These are phyloP conservation scores for Neolamprologus toae DNA, from an alignment of 2,113 vertebrate genomes.

Conservation along the genomic window DNA sequence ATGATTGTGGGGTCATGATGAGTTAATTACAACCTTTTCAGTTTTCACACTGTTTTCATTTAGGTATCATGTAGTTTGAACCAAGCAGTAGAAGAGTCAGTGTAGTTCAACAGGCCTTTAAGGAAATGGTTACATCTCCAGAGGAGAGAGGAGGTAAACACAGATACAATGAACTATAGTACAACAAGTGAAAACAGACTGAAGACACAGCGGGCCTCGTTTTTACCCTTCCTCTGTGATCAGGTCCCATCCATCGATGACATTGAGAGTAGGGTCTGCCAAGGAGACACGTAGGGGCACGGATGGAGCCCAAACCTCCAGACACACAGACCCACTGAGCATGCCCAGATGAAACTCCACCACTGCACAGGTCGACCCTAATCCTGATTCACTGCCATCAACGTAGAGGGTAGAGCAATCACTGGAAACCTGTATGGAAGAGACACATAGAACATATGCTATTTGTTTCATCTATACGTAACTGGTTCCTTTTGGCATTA, in stretches of 20 bases:
- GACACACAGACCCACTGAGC: conserved; percentile 75
- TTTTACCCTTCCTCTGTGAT: conserved; percentile 51
- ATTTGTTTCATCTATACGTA: background rate
- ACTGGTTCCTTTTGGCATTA: background rate
- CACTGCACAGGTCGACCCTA: conserved; percentile 76
- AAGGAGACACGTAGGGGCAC: conserved; percentile 85
- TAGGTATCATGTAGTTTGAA: background rate
- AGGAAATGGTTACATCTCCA: background rate
- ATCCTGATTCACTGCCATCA: conserved; percentile 87
- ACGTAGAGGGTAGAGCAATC: conserved; percentile 86
- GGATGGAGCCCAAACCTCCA: conserved; percentile 87
- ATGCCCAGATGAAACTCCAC: conserved; percentile 84
- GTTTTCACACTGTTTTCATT: background rate
- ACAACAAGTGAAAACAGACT: background rate
- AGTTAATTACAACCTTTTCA: background rate
- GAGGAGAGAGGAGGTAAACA: background rate
- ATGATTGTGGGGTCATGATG: background rate
- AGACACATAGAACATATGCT: background rate
- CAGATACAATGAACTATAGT: background rate
- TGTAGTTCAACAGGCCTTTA: background rate
- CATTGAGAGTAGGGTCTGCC: conserved; percentile 83
- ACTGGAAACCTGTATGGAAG: conserved; percentile 78
- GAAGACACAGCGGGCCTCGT: background rate
- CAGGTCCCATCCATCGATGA: conserved; percentile 86
- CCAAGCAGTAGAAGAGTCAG: background rate